Evolutionary conservation across 2,888 invertebrate genomes (phyloP).

Genomic region (Nemurella pictetii): DNA sequence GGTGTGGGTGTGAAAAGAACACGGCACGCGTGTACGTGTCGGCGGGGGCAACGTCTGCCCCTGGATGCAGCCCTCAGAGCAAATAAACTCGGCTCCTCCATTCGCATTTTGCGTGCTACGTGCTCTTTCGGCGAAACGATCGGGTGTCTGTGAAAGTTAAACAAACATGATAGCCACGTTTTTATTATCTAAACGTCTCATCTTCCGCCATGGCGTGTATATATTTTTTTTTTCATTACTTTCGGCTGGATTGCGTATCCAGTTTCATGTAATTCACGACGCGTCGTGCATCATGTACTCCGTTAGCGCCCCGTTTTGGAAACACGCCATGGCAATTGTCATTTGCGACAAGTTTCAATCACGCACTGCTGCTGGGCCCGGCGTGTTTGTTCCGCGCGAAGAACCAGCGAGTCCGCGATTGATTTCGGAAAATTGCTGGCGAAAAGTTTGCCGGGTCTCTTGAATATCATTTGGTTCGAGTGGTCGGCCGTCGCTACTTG

Average conservation of each 20-base stretch:
- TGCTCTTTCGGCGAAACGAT: neutral
- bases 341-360: neutral
- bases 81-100: neutral
- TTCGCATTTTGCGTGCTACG: neutral
- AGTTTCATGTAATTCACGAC: neutral
- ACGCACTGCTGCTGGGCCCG: neutral
- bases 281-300: neutral
- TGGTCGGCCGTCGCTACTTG: constrained; percentile 15
- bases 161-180: neutral
- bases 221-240: neutral
- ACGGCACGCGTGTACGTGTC: no score
- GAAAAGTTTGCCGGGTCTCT: constrained; percentile 32
- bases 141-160: neutral
- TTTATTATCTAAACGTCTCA: neutral
- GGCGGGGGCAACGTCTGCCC: neutral
- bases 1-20: no score
- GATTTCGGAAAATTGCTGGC: constrained; percentile 31
- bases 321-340: neutral
- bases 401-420: neutral
- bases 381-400: neutral
- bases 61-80: neutral
- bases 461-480: constrained; percentile 36
- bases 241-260: neutral
- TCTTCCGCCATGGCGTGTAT: no score
- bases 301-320: neutral